Evolutionary conservation across 2,797 vertebrate species (phyloP).

Genomic region (Chelonia mydas): DNA sequence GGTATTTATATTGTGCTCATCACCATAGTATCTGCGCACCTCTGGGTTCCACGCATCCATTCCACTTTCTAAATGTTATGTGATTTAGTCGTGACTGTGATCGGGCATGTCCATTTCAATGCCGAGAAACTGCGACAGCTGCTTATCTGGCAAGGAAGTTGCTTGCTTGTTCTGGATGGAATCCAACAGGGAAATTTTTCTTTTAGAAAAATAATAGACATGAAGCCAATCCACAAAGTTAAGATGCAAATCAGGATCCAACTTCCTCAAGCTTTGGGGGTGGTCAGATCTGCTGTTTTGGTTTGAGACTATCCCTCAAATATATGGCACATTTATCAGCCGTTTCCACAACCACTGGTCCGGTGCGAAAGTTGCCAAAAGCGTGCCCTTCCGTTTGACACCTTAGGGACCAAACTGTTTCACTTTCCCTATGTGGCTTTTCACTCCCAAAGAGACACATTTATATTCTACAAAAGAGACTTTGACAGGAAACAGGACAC

Average conservation of each 20-base stretch:
- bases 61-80: background rate
- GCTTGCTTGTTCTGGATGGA: background rate
- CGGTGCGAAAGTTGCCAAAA: background rate
- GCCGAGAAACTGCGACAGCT: background rate
- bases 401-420: background rate
- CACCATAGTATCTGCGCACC: background rate
- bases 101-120: background rate
- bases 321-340: background rate
- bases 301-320: background rate
- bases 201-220: background rate
- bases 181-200: background rate
- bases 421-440: background rate
- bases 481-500: background rate
- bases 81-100: fast-evolving
- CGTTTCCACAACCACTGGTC: background rate
- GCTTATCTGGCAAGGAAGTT: background rate
- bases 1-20: background rate
- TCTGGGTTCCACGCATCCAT: background rate
- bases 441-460: background rate
- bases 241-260: background rate
- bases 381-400: background rate
- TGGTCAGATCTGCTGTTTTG: background rate
- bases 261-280: background rate
- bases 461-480: background rate
- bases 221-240: background rate